These are phyloP conservation scores for Pollicipes pollicipes DNA, from an alignment of 1,140 invertebrate genomes.

Conservation along the genomic window DNA sequence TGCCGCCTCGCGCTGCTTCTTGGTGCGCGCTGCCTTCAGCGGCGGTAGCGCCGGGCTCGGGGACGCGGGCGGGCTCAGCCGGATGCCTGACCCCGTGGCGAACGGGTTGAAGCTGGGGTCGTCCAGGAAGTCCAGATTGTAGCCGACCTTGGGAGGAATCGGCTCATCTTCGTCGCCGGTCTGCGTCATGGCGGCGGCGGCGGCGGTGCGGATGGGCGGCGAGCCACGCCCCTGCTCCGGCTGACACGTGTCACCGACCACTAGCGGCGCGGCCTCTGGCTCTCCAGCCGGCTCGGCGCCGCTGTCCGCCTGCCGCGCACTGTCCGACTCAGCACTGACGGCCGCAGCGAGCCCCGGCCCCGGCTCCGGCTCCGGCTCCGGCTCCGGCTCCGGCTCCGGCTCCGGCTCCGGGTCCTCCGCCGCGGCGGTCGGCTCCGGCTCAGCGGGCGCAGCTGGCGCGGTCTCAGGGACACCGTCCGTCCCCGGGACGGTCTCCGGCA, in stretches of 20 bases:
- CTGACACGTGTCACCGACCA: too few species aligned
- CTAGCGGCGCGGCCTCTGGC: neutral
- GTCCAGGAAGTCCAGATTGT: slow-evolving; percentile 17
- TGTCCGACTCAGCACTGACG: too few species aligned
- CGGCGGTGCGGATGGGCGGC: neutral
- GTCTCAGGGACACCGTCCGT: too few species aligned
- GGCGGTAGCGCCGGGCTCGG: neutral
- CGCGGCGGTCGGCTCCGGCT: too few species aligned
- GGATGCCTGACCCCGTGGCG: slow-evolving; percentile 3
- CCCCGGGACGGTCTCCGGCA: too few species aligned
- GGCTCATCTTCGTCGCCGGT: slow-evolving; percentile 11
- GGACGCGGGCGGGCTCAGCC: neutral
- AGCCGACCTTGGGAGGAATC: slow-evolving; percentile 15
- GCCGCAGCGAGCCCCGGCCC: too few species aligned
- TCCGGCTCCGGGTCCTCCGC: too few species aligned
- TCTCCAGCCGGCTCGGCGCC: neutral
- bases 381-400: neutral
- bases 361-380: too few species aligned
- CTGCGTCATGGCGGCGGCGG: neutral
- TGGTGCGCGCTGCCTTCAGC: neutral
- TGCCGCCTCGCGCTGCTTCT: neutral
- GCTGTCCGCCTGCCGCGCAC: too few species aligned
- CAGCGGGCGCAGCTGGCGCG: too few species aligned
- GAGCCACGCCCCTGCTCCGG: too few species aligned
- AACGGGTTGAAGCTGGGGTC: slow-evolving; percentile 17